Conservation (phyloP, 2,888 invertebrate genomes). For the Mimumesa dahlbomi region DNA sequence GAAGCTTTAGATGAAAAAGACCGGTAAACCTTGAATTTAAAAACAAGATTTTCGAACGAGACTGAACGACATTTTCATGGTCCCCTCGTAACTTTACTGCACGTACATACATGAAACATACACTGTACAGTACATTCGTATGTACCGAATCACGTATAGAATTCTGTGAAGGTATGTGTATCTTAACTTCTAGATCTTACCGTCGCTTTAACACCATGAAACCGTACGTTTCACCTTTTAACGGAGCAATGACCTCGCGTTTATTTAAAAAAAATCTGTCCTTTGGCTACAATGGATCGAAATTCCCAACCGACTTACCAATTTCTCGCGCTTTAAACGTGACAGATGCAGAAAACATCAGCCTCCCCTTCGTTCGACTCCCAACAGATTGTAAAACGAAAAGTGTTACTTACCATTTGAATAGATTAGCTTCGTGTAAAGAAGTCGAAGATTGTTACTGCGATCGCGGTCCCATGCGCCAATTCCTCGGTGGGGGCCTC, state of each 20-base stretch:
- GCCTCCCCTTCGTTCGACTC: too few relatives aligned
- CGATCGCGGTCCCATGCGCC: conserved; percentile 16
- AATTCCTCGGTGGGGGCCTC: conserved; percentile 3
- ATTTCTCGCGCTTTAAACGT: too few relatives aligned
- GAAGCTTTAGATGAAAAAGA: neutral
- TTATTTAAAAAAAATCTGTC: too few relatives aligned
- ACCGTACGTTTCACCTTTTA: neutral
- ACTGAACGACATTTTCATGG: too few relatives aligned
- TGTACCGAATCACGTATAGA: neutral
- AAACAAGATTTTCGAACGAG: too few relatives aligned
- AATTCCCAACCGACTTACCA: too few relatives aligned
- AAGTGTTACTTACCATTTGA: conserved; percentile 50
- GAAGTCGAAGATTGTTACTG: conserved; percentile 1
- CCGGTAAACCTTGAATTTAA: too few relatives aligned
- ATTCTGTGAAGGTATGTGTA: neutral
- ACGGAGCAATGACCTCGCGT: neutral
- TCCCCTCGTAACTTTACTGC: neutral
- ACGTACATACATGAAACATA: too few relatives aligned
- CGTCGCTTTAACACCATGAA: neutral
- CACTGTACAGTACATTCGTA: too few relatives aligned
- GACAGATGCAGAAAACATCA: too few relatives aligned
- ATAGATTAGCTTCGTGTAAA: neutral
- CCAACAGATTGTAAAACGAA: too few relatives aligned
- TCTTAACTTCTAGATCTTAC: neutral
- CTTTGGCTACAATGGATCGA: too few relatives aligned